A percentile compares a stretch with the other conserved stretches of the same genome.
Evolutionary conservation across 2,797 vertebrate genomes (phyloP).

Genomic region (Psittacula derbiana): DNA sequence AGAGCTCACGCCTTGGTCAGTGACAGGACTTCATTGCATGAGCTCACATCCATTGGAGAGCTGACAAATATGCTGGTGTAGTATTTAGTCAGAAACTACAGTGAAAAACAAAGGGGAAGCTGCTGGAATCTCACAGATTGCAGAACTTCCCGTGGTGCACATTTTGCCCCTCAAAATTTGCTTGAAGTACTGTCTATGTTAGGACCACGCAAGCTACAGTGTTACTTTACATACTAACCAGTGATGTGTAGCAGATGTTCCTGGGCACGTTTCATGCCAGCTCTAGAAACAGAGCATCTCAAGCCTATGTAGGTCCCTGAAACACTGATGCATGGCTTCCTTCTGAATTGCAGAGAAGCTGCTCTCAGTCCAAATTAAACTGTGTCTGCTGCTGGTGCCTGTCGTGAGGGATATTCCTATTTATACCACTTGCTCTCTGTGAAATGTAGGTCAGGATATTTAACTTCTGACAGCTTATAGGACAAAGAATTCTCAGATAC

Average conservation of each 20-base stretch:
- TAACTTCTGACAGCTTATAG: not conserved
- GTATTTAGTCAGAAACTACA: not conserved
- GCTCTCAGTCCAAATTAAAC: not conserved
- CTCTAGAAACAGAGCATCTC: not conserved
- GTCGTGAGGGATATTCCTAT: not conserved
- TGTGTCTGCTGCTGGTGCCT: fast-evolving
- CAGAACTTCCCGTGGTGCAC: fast-evolving
- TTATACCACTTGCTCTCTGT: not conserved
- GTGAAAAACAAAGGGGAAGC: not conserved
- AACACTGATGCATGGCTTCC: not conserved
- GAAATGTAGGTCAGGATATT: not conserved
- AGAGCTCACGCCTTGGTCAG: not conserved
- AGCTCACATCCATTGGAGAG: not conserved
- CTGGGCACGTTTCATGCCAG: not conserved
- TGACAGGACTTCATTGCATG: not conserved
- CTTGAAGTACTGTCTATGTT: fast-evolving
- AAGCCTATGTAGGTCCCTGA: not conserved
- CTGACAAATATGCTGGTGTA: not conserved
- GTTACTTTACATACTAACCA: not conserved
- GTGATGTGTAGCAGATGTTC: not conserved
- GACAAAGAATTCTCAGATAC: not conserved
- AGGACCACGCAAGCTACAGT: not conserved
- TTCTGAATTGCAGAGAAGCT: not conserved
- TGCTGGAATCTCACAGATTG: not conserved
- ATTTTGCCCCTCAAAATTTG: not conserved